Evolutionary conservation across 2,797 vertebrate genomes (phyloP), one percentile per base, ranked within the genome.

Genomic region (Benthosema pterotum): DNA sequence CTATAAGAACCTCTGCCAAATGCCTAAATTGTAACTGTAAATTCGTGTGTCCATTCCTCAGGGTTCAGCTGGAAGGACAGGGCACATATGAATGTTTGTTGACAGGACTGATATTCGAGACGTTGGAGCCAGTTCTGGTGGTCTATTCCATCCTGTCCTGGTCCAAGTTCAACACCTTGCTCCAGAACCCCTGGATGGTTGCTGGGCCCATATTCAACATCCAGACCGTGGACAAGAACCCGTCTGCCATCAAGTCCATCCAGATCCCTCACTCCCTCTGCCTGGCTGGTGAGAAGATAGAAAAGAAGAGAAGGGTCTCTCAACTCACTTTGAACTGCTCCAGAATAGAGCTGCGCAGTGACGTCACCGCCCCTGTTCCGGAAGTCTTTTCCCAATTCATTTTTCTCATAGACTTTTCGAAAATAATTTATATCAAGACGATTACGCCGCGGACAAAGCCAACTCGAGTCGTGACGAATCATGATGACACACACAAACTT

Each of bases 181-280:
- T 97, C 46, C n/a, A 51, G 0, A 83, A 86, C 55, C 91, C 93
- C 0, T 96, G 95, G 95, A 92, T 88, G 42, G 92, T 94, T 6
- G 94, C 94, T 0, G 95, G 95, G 6, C 95, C 95, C 0, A 93
- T 96, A 66, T 96, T 96, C 47, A 90, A 96, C 0, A 93, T 96
- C 74, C 88, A 87, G 71, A 95, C 94, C 0, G 73, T 90, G 25
- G 12, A 87, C 42, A 90, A 88, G 51, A 86, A 93, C 0, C 79
- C 85, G 0, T 62, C 90, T 0, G 61, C 84, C 43, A 93, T 97
- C 48, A 87, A 82, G 70, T 95, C 93, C 75, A 92, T 96, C 83
- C 93, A 95, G 63, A 95, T 97, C 63, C 95, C 95, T 0, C 95
- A 97, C 83, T 93, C 93, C 0, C 83, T 97, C 67, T 96, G 95